A percentile compares a stretch with the other conserved stretches of the same genome.
Evolutionary conservation across 2,113 vertebrate genomes (phyloP).

Genomic region (Coptodon rendalli): DNA sequence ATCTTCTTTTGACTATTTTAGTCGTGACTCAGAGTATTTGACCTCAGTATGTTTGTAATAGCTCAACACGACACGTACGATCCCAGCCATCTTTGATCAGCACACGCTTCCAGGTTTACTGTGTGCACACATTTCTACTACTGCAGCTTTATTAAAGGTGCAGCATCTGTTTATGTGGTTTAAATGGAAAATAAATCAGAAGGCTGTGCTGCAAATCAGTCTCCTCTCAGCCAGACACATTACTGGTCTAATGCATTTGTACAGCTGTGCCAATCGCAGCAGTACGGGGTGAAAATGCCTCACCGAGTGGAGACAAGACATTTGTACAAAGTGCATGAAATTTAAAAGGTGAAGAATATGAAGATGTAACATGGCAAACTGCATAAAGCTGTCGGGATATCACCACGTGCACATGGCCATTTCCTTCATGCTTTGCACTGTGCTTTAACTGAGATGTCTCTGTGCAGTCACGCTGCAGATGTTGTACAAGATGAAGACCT

Average conservation of each 20-base stretch:
- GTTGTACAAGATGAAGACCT: constrained; percentile 96
- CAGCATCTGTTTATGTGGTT: not conserved
- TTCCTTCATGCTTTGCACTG: not conserved
- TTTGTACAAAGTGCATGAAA: not conserved
- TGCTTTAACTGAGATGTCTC: not conserved
- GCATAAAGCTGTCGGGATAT: too few relatives aligned
- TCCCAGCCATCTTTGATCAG: not conserved
- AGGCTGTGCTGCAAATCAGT: not conserved
- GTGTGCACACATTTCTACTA: not conserved
- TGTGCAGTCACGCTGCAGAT: constrained; percentile 92
- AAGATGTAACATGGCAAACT: not conserved
- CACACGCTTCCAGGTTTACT: not conserved
- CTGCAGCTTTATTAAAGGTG: not conserved
- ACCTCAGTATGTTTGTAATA: not conserved
- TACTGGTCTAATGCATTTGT: not conserved
- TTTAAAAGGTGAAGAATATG: not conserved
- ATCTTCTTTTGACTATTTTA: not conserved
- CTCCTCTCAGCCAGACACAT: not conserved
- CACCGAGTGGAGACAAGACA: not conserved
- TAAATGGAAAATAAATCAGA: not conserved
- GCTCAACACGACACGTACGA: not conserved
- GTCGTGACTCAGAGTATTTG: not conserved
- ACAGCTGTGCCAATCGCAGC: not conserved
- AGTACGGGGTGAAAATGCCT: not conserved
- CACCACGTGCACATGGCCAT: not conserved